A percentile compares a stretch with the other conserved stretches of the same genome.
Evolutionary conservation across 2,888 invertebrate species (phyloP).

Genomic region (Embidobia sp.): DNA sequence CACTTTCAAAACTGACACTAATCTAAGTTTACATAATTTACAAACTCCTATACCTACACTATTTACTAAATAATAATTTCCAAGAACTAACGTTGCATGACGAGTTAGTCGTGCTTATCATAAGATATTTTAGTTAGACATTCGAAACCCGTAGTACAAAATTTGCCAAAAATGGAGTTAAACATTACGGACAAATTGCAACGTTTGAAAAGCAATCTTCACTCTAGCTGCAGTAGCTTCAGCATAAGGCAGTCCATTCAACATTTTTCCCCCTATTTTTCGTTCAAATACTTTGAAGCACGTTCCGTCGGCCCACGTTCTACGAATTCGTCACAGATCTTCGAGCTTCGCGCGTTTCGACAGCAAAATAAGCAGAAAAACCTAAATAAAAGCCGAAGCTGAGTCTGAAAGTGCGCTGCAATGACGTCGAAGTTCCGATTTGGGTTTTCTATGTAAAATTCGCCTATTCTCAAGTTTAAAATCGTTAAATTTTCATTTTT

Average conservation of each 20-base stretch:
- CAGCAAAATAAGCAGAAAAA: constrained; percentile 56
- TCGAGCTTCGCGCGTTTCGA: constrained; percentile 61
- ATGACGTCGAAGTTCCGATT: constrained; percentile 25
- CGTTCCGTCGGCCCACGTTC: constrained; percentile 23
- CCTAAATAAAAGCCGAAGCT: constrained; percentile 40
- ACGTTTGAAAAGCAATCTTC: constrained; percentile 17
- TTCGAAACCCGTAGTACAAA: too few relatives aligned
- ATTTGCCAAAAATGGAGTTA: constrained; percentile 9
- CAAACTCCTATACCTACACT: too few relatives aligned
- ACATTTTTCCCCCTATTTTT: not conserved
- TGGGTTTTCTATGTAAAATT: too few relatives aligned
- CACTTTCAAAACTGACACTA: too few relatives aligned
- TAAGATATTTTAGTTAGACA: too few relatives aligned
- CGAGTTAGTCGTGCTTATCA: too few relatives aligned
- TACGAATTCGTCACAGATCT: constrained; percentile 38
- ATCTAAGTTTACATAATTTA: too few relatives aligned
- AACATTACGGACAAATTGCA: constrained; percentile 12
- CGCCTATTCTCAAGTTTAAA: not conserved
- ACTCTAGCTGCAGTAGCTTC: constrained; percentile 26
- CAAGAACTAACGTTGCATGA: too few relatives aligned
- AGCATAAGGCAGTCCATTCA: constrained; percentile 25
- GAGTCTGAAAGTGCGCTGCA: constrained; percentile 30
- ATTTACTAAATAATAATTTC: too few relatives aligned
- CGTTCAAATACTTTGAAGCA: constrained; percentile 14
- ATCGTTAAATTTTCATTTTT: too few relatives aligned